Conservation (phyloP, 2,888 invertebrate species). For the Eurois occulta region DNA sequence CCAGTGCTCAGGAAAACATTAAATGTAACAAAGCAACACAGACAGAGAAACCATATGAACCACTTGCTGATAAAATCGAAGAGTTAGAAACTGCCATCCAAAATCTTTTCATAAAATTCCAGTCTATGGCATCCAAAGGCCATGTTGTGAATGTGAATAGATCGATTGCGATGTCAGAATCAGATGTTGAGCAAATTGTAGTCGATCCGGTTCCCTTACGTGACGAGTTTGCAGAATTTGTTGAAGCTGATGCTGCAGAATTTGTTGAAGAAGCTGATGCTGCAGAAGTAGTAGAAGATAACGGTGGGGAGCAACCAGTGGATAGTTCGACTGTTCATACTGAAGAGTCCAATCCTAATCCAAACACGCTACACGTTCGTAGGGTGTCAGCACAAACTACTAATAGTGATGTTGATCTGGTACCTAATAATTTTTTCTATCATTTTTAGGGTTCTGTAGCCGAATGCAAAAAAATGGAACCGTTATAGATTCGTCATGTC, state of each 20-base stretch:
- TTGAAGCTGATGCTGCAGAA: background rate
- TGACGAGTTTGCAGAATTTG: too few relatives aligned
- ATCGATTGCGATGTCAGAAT: constrained; percentile 59
- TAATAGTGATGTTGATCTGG: constrained; percentile 73
- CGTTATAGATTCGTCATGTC: too few relatives aligned
- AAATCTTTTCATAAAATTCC: constrained; percentile 72
- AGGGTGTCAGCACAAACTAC: constrained; percentile 82
- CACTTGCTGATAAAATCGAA: constrained; percentile 69
- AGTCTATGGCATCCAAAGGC: constrained; percentile 66
- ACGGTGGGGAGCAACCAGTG: constrained; percentile 27
- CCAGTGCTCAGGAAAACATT: constrained; percentile 42
- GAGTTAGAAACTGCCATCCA: constrained; percentile 72
- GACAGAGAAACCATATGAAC: constrained; percentile 67
- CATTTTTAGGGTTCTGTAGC: too few relatives aligned
- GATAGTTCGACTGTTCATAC: constrained; percentile 48
- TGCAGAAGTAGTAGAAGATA: constrained; percentile 40
- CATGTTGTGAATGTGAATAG: constrained; percentile 48
- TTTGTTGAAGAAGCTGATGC: constrained; percentile 34
- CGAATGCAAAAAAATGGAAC: too few relatives aligned
- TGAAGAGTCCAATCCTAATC: constrained; percentile 62
- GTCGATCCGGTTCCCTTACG: too few relatives aligned
- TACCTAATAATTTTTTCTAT: constrained; percentile 60
- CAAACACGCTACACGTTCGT: constrained; percentile 69
- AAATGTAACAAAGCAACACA: constrained; percentile 77
- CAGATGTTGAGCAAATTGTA: too few relatives aligned